Base-by-base conservation (phyloP, 2,113 vertebrate species). In the Larimichthys crocea region DNA sequence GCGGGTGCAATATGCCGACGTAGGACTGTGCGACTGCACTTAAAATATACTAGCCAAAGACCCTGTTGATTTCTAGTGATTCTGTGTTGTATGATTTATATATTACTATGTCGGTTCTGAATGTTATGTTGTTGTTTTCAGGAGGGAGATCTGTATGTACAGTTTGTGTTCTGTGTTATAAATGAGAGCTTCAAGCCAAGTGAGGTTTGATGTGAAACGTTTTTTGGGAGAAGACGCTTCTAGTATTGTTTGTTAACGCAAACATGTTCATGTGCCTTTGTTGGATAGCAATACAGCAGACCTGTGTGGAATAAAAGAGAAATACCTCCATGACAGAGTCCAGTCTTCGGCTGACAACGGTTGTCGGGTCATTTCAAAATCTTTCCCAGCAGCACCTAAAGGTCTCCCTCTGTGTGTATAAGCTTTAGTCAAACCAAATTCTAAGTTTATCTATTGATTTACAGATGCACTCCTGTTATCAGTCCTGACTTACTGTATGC, bases 241-340 rank as follows among this genome's bases (percentile, higher is more conserved):
- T 72, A 72, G 31, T 88, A 63, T 83, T 65, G 65, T 85, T 75
- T 73, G 44, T 76, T 69, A 44, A 69, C 16, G 35, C 46, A 74
- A 72, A 80, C 67, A 26, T 76, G 79, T 88, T 70, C 46, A 82
- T 72, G 93, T 93, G 91, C 91, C 91, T 93, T 40, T 91, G 86
- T 89, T 46, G 59, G 57, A 87, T 44, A 82, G 84, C 69, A 85
- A 89, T 84, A 76, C 68, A 55, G 35, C 76, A 59, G 60, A 80
- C 42, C 31, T 67, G 24, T 72, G 64, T 62, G 63, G 59, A 73
- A 69, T 57, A 14, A 26, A n/a, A 68, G 70, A 83, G 48, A 77
- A 81, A 86, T 59, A 64, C 68, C 71, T 86, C 77, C 50, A 60
- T 24, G 61, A 73, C 64, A 65, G 66, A 49, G 48, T 78, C 19